Conservation (phyloP, 2,888 invertebrate species). For the Zhengitettix transpicula region DNA sequence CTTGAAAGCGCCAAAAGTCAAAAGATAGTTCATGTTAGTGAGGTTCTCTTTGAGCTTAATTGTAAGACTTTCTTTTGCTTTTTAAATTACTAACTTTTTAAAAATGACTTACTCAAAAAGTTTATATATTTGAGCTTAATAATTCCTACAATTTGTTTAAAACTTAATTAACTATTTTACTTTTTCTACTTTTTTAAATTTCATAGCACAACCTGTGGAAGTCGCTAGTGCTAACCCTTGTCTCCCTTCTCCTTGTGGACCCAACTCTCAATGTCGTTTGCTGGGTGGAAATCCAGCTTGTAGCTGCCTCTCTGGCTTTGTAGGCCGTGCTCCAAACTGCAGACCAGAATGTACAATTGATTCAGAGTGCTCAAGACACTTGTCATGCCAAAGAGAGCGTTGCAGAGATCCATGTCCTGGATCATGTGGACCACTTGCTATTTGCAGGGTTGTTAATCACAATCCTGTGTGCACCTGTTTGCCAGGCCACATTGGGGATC, state of each 20-base stretch:
- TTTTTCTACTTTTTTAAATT: too few relatives aligned
- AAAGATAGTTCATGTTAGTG: too few relatives aligned
- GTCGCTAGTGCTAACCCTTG: conserved; percentile 55
- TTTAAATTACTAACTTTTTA: too few relatives aligned
- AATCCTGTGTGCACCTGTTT: conserved; percentile 69
- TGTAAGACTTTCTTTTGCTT: too few relatives aligned
- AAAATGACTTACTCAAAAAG: too few relatives aligned
- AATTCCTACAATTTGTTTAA: too few relatives aligned
- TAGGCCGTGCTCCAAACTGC: conserved; percentile 72
- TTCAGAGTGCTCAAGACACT: conserved; percentile 67
- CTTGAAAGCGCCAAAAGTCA: too few relatives aligned
- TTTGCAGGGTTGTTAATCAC: conserved; percentile 67
- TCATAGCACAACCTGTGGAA: conserved; percentile 13
- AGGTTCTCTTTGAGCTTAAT: too few relatives aligned
- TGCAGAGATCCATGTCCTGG: conserved; percentile 74
- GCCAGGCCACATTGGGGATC: conserved; percentile 67
- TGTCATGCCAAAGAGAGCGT: conserved; percentile 66
- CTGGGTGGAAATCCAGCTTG: conserved; percentile 63
- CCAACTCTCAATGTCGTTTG: conserved; percentile 64
- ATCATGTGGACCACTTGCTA: conserved; percentile 62
- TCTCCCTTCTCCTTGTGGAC: conserved; percentile 67
- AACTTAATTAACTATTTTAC: too few relatives aligned
- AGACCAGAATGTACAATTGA: conserved; percentile 73
- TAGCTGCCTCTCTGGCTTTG: conserved; percentile 59
- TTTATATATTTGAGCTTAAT: too few relatives aligned